Conservation (phyloP, 2,888 invertebrate species). For the Ormia ochracea region DNA sequence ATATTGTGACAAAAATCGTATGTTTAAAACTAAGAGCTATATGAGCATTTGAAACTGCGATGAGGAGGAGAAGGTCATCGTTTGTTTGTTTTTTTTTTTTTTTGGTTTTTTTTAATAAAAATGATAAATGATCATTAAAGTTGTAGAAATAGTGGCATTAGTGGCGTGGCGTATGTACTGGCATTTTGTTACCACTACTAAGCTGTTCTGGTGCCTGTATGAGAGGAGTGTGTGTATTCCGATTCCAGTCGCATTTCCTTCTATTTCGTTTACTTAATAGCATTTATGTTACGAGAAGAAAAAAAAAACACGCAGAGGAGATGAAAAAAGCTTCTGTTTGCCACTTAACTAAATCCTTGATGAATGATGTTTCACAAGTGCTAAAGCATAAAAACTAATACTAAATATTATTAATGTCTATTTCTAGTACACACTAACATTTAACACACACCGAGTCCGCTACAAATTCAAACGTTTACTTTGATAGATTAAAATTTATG, state of each 20-base stretch:
- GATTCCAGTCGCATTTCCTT: neutral
- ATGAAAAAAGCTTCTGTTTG: slow-evolving; percentile 42
- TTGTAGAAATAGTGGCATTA: slow-evolving; percentile 25
- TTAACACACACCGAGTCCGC: neutral
- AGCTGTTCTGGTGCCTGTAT: neutral
- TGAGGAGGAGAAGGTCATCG: slow-evolving; percentile 11
- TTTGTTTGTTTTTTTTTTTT: slow-evolving; percentile 26
- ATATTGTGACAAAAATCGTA: slow-evolving; percentile 59
- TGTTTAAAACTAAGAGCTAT: slow-evolving; percentile 47
- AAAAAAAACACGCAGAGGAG: neutral
- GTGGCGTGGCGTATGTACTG: neutral
- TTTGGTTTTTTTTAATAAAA: slow-evolving; percentile 49
- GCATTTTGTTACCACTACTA: neutral
- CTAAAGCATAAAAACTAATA: slow-evolving; percentile 60
- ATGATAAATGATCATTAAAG: slow-evolving; percentile 62
- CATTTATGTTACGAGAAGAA: slow-evolving; percentile 24
- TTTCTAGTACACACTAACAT: neutral
- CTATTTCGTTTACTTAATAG: slow-evolving; percentile 12
- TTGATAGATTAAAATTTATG: slow-evolving; percentile 33
- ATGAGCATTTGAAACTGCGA: slow-evolving; percentile 7
- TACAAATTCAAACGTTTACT: neutral
- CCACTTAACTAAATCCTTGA: slow-evolving; percentile 65
- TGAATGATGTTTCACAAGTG: slow-evolving; percentile 64
- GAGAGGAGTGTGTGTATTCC: neutral
- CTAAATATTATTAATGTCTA: slow-evolving; percentile 61